Percentiles rank a stretch among this genome's conserved stretches.
These are phyloP conservation scores for Phoxinus dragarum DNA, from an alignment of 2,797 vertebrate genomes.

Conservation along the genomic window DNA sequence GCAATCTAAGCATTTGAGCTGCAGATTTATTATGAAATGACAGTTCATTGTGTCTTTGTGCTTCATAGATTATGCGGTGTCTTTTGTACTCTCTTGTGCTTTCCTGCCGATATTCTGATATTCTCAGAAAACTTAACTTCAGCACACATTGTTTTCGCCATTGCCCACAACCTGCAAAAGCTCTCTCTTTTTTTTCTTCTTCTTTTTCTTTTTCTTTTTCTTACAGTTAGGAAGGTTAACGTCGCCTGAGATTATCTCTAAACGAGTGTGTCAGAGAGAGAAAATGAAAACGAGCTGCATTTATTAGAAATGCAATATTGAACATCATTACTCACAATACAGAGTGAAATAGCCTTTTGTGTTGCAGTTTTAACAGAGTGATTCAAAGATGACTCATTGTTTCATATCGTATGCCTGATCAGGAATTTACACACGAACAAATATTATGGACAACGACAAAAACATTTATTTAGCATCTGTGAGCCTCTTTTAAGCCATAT, in stretches of 20 bases:
- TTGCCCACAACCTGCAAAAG: background rate
- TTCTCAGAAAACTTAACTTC: background rate
- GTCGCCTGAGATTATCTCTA: background rate
- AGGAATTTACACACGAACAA: slow-evolving; percentile 13
- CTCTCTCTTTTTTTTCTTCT: background rate
- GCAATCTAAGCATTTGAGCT: background rate
- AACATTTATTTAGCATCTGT: background rate
- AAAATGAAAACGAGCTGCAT: background rate
- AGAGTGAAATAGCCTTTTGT: slow-evolving; percentile 7
- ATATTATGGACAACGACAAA: background rate
- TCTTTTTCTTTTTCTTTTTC: no score
- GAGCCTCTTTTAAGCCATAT: background rate
- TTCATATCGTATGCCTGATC: background rate
- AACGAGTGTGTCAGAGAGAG: background rate
- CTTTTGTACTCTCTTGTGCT: slow-evolving; percentile 1
- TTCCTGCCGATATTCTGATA: background rate
- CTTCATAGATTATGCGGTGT: background rate
- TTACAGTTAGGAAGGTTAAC: background rate
- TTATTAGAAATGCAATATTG: slow-evolving; percentile 30
- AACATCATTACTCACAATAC: background rate
- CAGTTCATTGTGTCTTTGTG: background rate
- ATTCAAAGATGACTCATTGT: slow-evolving; percentile 43
- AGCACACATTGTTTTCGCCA: background rate
- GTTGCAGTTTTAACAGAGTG: slow-evolving; percentile 25
- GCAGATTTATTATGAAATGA: background rate